Percentiles rank a stretch among this genome's conserved stretches.
Evolutionary conservation across 2,113 vertebrate genomes (phyloP).

Genomic region (Axis porcinus): DNA sequence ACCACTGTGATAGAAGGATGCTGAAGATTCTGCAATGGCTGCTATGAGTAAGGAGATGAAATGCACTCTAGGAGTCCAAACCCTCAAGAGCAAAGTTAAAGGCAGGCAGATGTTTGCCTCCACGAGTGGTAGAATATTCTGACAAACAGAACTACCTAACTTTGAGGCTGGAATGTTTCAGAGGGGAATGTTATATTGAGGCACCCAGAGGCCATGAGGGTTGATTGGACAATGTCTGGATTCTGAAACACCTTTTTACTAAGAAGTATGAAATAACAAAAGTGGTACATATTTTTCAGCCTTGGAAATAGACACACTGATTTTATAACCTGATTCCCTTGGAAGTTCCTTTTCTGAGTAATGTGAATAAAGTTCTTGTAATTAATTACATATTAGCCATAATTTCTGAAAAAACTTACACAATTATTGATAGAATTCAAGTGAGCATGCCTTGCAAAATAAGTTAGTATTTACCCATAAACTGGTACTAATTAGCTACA

Average conservation of each 20-base stretch:
- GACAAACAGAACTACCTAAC: too few species aligned
- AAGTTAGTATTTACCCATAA: neutral
- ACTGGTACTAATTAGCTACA: neutral
- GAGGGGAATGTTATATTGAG: accelerated
- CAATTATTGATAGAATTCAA: conserved; percentile 25
- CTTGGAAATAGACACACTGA: neutral
- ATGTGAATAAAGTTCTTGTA: neutral
- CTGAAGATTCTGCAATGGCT: too few species aligned
- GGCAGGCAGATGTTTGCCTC: neutral
- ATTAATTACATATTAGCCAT: neutral
- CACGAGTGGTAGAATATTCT: accelerated
- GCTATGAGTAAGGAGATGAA: neutral
- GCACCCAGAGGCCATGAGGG: too few species aligned
- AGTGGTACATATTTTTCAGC: accelerated
- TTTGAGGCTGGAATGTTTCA: neutral
- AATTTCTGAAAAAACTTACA: neutral
- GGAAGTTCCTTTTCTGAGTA: neutral
- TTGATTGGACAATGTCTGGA: too few species aligned
- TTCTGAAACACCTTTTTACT: neutral
- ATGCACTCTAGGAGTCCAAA: neutral
- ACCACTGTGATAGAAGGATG: neutral
- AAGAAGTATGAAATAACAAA: neutral
- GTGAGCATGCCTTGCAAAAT: neutral
- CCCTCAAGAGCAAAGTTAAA: neutral
- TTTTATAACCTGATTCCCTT: neutral